Base-by-base conservation (phyloP, 2,113 vertebrate genomes). In the Lutjanus erythropterus region DNA sequence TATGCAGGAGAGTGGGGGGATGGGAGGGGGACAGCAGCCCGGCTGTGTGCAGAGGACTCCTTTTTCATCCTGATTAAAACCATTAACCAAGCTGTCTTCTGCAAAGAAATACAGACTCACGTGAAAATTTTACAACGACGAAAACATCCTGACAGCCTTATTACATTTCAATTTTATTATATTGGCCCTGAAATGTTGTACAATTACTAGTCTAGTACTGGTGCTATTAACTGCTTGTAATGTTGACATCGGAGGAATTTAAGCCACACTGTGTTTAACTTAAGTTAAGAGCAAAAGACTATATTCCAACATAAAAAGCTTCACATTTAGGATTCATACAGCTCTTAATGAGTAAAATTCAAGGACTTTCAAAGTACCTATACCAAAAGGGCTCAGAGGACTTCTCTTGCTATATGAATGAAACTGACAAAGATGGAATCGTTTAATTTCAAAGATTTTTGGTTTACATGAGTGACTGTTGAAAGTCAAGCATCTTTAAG, bases 1-100 rank as follows among this genome's bases (percentile, higher is more conserved):
- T 93, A 96, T 97, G 96, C 87, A 91, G 80, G 84, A 83, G 92
- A 58, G 88, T 72, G 60, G 93, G 93, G 94, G 94, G 96, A 95
- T 92, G 95, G 95, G 92, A 86, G 86, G 85, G 87, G 86, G 90
- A 86, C 88, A 77, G 93, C 93, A 84, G 91, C 74, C 81, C 87
- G 88, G 87, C 90, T 86, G 79, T 80, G 87, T 93, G 84, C 65
- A 68, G 68, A 83, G 76, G 81, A 91, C 92, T 91, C 93, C 91
- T 86, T 94, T 95, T 95, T 90, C 68, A 76, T 88, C 77, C 78
- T 16, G 78, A 94, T 93, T 90, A 86, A 91, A 92, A 89, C 80
- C 83, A 93, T 85, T 84, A 90, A 88, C 83, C 55, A 52, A 84
- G 66, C 75, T 52, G 66, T 75, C 61, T 59, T 78, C 56, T 78